Evolutionary conservation across 37 sponge, comb jelly and placozoan species (phyloP).

Genomic region (Mnemiopsis leidyi): DNA sequence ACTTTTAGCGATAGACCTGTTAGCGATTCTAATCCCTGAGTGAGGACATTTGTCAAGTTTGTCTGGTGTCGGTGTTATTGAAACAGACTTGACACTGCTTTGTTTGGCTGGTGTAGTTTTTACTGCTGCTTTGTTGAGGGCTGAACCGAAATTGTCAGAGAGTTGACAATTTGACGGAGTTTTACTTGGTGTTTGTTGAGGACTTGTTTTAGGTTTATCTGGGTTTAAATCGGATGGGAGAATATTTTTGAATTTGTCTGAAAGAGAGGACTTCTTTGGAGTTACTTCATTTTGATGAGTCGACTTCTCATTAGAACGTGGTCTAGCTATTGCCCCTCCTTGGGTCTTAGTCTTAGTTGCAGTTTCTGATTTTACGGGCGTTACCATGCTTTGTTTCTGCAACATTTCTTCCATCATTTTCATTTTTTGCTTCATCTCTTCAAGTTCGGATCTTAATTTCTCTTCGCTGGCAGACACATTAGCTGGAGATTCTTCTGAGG

Average conservation of each 20-base stretch:
- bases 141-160: neutral
- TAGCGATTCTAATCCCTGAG: neutral
- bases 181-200: neutral
- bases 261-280: neutral
- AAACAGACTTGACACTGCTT: neutral
- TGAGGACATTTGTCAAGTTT: conserved; percentile 14
- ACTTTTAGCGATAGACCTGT: neutral
- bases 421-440: conserved; percentile 40
- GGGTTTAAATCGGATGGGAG: neutral
- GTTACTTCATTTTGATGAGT: neutral
- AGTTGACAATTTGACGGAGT: neutral
- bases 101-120: neutral
- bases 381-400: neutral
- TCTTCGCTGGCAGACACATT: neutral
- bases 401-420: conserved; percentile 35
- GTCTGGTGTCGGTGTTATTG: neutral
- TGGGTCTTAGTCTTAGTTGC: neutral
- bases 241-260: conserved; percentile 4
- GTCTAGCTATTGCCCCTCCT: neutral
- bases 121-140: neutral
- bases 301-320: neutral
- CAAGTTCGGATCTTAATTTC: neutral
- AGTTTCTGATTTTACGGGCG: neutral
- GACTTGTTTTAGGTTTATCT: neutral
- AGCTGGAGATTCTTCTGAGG: neutral